Conservation (phyloP, 2,113 vertebrate species). For the Haemorhous mexicanus region DNA sequence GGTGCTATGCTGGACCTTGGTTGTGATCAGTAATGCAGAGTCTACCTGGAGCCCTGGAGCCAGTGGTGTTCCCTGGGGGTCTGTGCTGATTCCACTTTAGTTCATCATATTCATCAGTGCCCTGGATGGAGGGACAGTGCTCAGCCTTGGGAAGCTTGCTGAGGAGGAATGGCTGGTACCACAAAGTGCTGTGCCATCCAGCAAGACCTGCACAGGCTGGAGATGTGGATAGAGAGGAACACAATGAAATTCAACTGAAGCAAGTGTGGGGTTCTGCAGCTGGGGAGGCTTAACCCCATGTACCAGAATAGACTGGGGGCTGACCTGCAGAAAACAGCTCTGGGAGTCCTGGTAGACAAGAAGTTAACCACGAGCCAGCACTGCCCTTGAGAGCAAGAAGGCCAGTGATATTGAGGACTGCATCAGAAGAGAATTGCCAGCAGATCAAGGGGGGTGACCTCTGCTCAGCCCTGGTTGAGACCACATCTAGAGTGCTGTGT, state of each 20-base stretch:
- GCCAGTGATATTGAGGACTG: background rate
- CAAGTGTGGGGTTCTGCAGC: background rate
- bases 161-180: background rate
- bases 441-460: background rate
- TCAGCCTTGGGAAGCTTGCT: background rate
- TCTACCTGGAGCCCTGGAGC: background rate
- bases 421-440: background rate
- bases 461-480: background rate
- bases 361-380: background rate
- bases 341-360: background rate
- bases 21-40: background rate
- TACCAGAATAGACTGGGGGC: background rate
- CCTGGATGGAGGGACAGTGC: background rate
- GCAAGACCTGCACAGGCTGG: background rate
- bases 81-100: background rate
- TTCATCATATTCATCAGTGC: background rate
- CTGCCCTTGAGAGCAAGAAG: background rate
- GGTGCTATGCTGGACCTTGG: background rate
- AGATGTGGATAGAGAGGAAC: background rate
- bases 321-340: background rate
- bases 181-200: background rate
- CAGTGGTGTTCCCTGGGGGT: background rate
- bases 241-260: background rate
- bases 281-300: background rate
- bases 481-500: background rate